Percentiles rank a stretch among this genome's conserved stretches.
Conservation (phyloP, 1,140 invertebrate species). For the Drosophila nannoptera region DNA sequence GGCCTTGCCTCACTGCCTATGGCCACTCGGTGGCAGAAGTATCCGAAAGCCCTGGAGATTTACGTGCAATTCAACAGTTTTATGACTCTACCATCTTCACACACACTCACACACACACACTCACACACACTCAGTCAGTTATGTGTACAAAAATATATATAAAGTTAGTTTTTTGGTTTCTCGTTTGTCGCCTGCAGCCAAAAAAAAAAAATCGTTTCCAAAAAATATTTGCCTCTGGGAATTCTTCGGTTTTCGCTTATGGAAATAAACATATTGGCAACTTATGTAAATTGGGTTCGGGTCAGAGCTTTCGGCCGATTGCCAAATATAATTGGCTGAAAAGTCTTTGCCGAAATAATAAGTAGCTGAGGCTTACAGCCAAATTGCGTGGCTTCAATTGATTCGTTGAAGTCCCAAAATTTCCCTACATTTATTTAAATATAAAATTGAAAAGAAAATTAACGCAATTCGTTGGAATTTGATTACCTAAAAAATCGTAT, state of each 20-base stretch:
- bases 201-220: neutral
- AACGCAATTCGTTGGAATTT: too few species aligned
- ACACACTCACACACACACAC: conserved; percentile 20
- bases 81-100: conserved; percentile 74
- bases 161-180: conserved; percentile 31
- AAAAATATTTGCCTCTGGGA: conserved; percentile 37
- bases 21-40: conserved; percentile 13
- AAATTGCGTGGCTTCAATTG: too few species aligned
- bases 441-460: too few species aligned
- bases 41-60: conserved; percentile 72
- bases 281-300: conserved; percentile 28
- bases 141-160: conserved; percentile 34
- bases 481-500: too few species aligned
- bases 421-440: too few species aligned
- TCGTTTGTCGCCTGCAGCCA: conserved; percentile 45
- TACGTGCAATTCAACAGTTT: conserved; percentile 78
- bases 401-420: neutral
- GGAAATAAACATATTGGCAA: conserved; percentile 33
- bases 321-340: conserved; percentile 22
- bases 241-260: conserved; percentile 16
- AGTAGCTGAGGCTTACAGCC: too few species aligned
- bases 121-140: conserved; percentile 4
- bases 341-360: neutral
- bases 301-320: conserved; percentile 2
- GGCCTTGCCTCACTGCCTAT: conserved; percentile 28